phyloP scores from a whole-genome alignment of 1,140 invertebrate genomes.

The Plutomurus gul region DNA sequence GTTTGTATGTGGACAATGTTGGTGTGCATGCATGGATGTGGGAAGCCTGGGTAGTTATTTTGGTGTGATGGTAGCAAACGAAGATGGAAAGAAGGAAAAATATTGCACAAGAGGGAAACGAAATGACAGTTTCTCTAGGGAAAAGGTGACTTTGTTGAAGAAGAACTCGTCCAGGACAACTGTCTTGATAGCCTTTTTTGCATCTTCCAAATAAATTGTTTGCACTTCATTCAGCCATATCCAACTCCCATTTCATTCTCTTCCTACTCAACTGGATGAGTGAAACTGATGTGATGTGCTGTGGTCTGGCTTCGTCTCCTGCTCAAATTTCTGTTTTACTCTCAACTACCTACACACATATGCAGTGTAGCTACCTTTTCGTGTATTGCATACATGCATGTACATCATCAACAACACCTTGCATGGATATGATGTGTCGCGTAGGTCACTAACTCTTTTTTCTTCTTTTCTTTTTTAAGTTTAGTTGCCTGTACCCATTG shows the following conservation, averaged over 20 bases:
- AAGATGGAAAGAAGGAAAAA: conserved; percentile 19
- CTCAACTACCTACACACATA: no score
- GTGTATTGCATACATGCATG: no score
- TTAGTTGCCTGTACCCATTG: no score
- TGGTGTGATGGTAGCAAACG: no score
- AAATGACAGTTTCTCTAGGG: conserved; percentile 35
- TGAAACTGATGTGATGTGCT: conserved; percentile 20
- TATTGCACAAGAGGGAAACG: conserved; percentile 42
- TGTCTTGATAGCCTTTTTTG: conserved; percentile 46
- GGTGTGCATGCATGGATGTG: neutral
- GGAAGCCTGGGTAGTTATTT: no score
- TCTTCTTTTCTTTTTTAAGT: no score
- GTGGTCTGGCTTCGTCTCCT: neutral
- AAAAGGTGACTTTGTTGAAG: conserved; percentile 30
- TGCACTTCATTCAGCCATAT: conserved; percentile 46
- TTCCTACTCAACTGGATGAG: conserved; percentile 22
- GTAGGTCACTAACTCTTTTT: no score
- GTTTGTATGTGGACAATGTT: neutral
- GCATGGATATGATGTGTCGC: no score
- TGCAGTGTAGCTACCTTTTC: no score
- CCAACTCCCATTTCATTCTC: conserved; percentile 34
- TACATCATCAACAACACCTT: no score
- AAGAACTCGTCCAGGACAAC: conserved; percentile 40
- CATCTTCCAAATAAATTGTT: conserved; percentile 50
- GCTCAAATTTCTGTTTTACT: neutral